phyloP scores from a whole-genome alignment of 2,113 vertebrate species.

The Poicephalus gulielmi region DNA sequence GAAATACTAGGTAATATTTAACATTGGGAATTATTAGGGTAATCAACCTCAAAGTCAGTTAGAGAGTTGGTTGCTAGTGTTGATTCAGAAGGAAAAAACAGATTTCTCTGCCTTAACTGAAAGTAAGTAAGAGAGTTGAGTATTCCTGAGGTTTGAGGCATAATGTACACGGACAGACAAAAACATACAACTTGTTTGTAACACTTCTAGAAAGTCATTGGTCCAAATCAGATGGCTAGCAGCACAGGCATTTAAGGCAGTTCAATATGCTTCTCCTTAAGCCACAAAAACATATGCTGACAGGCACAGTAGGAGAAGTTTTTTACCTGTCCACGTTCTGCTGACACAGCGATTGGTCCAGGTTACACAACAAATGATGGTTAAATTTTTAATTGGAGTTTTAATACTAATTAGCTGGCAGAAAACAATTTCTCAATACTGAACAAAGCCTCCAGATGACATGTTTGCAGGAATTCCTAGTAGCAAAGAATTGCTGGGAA shows the following conservation, averaged over 20 bases:
- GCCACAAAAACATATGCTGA: neutral
- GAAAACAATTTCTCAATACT: neutral
- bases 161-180: neutral
- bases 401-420: neutral
- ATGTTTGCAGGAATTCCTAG: neutral
- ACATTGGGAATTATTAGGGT: neutral
- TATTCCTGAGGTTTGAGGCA: neutral
- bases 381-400: neutral
- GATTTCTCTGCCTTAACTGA: neutral
- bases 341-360: neutral
- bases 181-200: neutral
- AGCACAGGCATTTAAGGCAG: neutral
- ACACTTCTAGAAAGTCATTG: neutral
- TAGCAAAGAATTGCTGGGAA: neutral
- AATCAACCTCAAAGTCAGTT: neutral
- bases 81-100: neutral
- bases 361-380: neutral
- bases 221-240: neutral
- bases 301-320: neutral
- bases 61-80: neutral
- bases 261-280: neutral
- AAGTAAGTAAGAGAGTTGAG: neutral
- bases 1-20: neutral
- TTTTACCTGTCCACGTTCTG: neutral
- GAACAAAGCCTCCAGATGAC: neutral